Percentiles rank a stretch among this genome's conserved stretches.
Evolutionary conservation across 2,797 vertebrate species (phyloP).

Genomic region (Labeo calbasu): DNA sequence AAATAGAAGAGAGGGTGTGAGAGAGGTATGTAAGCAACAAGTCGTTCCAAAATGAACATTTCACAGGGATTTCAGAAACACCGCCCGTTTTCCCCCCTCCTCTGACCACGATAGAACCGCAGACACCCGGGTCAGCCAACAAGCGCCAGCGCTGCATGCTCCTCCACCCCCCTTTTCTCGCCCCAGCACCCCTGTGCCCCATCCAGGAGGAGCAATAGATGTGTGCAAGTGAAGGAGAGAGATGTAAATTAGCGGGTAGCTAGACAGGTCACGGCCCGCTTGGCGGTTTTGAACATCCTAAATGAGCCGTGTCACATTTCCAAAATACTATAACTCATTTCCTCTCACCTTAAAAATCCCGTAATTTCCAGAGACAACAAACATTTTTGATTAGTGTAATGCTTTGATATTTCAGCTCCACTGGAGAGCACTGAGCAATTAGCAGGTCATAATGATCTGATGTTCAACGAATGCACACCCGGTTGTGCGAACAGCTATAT

Average conservation of each 20-base stretch:
- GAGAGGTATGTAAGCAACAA: conserved; percentile 67
- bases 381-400: conserved; percentile 30
- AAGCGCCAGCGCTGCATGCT: conserved; percentile 48
- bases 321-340: conserved; percentile 21
- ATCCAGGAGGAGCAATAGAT: conserved; percentile 35
- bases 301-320: conserved; percentile 49
- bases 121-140: conserved; percentile 63
- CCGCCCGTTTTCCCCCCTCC: conserved; percentile 49
- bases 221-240: conserved; percentile 35
- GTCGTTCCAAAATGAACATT: conserved; percentile 68
- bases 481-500: conserved; percentile 38
- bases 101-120: conserved; percentile 64
- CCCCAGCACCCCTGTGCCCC: conserved; percentile 57
- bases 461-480: conserved; percentile 1
- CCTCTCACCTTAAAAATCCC: conserved; percentile 34
- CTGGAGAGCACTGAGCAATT: conserved; percentile 30
- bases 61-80: conserved; percentile 63
- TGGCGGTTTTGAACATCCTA: conserved; percentile 34
- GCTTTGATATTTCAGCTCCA: conserved; percentile 33
- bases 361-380: conserved; percentile 41
- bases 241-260: conserved; percentile 49
- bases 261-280: conserved; percentile 37
- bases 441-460: conserved; percentile 35
- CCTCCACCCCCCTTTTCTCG: conserved; percentile 43
- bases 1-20: conserved; percentile 60